A percentile compares a stretch with the other conserved stretches of the same genome.
phyloP scores from a whole-genome alignment of 2,888 invertebrate genomes.

The Conchocele bisecta region DNA sequence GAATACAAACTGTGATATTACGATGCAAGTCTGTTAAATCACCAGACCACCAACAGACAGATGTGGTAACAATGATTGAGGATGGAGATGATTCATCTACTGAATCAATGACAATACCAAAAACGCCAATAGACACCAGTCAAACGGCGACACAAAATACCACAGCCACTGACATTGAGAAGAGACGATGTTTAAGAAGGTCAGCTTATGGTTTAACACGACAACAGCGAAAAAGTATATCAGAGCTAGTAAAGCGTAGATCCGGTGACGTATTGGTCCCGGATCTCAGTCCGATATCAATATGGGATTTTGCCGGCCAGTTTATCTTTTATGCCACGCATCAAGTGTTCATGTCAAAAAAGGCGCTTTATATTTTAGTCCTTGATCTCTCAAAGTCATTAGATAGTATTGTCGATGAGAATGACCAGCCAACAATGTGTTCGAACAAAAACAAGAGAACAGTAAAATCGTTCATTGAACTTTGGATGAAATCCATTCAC shows the following conservation, averaged over 20 bases:
- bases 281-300: neutral
- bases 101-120: no score
- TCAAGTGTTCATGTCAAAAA: conserved; percentile 23
- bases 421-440: neutral
- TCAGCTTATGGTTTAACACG: neutral
- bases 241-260: neutral
- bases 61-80: no score
- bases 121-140: no score
- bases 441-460: neutral
- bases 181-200: neutral
- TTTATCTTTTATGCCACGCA: conserved; percentile 23
- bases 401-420: neutral
- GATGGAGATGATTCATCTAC: neutral
- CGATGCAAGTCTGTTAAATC: no score
- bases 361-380: conserved; percentile 19
- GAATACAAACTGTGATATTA: no score
- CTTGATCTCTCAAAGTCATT: neutral
- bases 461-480: neutral
- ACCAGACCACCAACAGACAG: no score
- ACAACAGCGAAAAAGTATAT: neutral
- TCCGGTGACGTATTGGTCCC: no score
- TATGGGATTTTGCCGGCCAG: conserved; percentile 37
- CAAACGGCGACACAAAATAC: no score
- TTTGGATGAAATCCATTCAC: neutral
- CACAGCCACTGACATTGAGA: neutral